Evolutionary conservation across 92 coral and sea anemone genomes (phyloP).

Genomic region (Porites divaricata): DNA sequence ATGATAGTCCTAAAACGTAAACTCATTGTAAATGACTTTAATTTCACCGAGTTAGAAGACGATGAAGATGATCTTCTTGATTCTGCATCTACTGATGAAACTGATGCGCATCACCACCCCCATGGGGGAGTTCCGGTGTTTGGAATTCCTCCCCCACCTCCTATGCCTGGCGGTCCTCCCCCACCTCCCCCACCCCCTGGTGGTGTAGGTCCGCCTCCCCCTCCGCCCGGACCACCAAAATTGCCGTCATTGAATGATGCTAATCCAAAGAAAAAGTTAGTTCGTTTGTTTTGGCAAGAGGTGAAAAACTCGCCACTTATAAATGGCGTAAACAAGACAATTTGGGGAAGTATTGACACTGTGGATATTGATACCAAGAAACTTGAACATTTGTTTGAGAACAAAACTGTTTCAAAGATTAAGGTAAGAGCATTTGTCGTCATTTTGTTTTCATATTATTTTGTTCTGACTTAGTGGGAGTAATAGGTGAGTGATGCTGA

Average conservation of each 20-base stretch:
- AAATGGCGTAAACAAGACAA: constrained; percentile 97
- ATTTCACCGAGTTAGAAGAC: constrained; percentile 90
- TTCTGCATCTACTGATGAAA: constrained; percentile 52
- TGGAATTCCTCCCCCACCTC: constrained; percentile 79
- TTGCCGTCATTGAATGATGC: constrained; percentile 52
- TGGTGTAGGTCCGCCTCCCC: constrained; percentile 84
- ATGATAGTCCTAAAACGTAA: constrained; percentile 94
- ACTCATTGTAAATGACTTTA: constrained; percentile 93
- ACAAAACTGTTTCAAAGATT: constrained; percentile 81
- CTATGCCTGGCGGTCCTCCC: constrained; percentile 68
- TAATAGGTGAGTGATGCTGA: no score
- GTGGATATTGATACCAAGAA: constrained; percentile 99
- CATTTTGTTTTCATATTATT: not conserved
- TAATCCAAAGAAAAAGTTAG: constrained; percentile 86
- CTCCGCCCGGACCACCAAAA: constrained; percentile 80
- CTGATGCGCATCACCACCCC: constrained; percentile 78
- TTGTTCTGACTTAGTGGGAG: not conserved
- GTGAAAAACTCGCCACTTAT: constrained; percentile 98
- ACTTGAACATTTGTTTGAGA: constrained; percentile 97
- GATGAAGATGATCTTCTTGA: constrained; percentile 90
- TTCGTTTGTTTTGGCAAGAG: constrained; percentile 98
- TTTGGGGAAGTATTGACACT: constrained; percentile 97
- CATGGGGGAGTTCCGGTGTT: constrained; percentile 44
- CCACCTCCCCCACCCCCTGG: constrained; percentile 93
- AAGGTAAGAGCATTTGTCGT: constrained; percentile 63